These are phyloP conservation scores for Chelon auratus DNA, from an alignment of 2,797 vertebrate genomes.

Conservation along the genomic window DNA sequence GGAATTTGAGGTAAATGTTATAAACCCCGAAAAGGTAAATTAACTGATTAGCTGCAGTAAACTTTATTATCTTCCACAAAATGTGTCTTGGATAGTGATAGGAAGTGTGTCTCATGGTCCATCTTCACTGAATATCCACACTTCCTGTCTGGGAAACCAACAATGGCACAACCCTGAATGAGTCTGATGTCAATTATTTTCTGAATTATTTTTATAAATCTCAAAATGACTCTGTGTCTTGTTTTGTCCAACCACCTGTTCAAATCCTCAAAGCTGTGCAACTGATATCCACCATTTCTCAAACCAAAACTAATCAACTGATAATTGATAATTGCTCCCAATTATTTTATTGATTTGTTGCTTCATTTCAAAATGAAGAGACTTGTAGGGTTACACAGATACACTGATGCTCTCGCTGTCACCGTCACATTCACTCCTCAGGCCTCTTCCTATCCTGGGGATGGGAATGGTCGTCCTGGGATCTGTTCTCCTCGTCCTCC, in stretches of 20 bases:
- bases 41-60: not conserved
- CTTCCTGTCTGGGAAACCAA: too few species aligned
- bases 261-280: not conserved
- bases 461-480: conserved; percentile 72
- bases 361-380: too few species aligned
- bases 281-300: not conserved
- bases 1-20: not conserved
- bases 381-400: not conserved
- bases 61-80: too few species aligned
- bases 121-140: too few species aligned
- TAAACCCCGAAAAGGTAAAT: not conserved
- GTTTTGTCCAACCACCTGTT: not conserved
- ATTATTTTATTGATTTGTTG: not conserved
- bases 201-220: not conserved
- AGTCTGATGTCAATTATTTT: not conserved
- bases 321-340: not conserved
- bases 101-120: too few species aligned
- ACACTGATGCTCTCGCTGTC: not conserved
- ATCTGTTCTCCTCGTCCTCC: conserved; percentile 72
- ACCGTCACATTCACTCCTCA: conserved; percentile 31
- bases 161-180: too few species aligned
- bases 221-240: not conserved
- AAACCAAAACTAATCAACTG: not conserved
- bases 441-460: conserved; percentile 78
- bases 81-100: too few species aligned